Conservation (phyloP, 2,113 vertebrate genomes). For the Typhlomys cinereus region DNA sequence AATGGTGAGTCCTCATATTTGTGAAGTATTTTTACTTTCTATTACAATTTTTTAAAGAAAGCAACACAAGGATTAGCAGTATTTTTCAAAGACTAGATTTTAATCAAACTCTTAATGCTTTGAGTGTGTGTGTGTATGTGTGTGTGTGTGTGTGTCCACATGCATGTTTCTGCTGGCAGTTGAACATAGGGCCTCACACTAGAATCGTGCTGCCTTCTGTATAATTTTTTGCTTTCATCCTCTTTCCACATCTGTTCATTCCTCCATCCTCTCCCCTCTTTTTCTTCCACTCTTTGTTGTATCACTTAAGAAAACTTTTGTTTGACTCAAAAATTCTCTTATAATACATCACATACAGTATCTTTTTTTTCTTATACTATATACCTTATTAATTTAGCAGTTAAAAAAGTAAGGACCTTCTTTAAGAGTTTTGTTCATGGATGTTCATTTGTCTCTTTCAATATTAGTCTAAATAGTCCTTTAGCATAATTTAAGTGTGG, state of each 20-base stretch:
- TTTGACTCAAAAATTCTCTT: background rate
- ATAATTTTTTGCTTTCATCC: background rate
- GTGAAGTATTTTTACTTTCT: background rate
- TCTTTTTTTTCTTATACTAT: background rate
- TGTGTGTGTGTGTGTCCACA: no score
- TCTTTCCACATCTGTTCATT: background rate
- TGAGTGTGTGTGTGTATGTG: no score
- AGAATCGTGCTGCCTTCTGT: no score
- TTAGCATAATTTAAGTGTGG: background rate
- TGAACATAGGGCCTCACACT: no score
- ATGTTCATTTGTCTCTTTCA: background rate
- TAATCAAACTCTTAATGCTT: background rate
- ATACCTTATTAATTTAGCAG: background rate
- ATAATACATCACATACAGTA: background rate
- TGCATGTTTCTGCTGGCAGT: no score
- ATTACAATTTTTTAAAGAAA: conserved; percentile 2
- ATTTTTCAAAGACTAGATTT: background rate
- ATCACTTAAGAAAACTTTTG: background rate
- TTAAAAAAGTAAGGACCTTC: background rate
- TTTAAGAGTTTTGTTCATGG: background rate
- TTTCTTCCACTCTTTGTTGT: background rate
- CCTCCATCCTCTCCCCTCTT: background rate
- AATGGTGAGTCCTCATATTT: background rate
- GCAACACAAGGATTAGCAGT: background rate
- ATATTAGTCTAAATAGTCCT: background rate